phyloP scores from a whole-genome alignment of 2,888 invertebrate species.

The Sphinx pinastri region DNA sequence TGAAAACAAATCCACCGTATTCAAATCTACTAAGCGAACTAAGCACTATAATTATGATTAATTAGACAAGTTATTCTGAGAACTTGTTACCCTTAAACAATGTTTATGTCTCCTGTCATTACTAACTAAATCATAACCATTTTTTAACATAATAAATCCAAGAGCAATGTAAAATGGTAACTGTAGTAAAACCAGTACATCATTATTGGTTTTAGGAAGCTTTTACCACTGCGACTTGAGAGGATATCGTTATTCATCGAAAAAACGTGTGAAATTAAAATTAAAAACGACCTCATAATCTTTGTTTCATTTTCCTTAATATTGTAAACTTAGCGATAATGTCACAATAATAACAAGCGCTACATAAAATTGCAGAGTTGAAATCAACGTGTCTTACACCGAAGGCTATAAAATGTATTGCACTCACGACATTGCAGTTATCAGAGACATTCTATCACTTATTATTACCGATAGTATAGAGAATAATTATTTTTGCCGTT shows the following conservation, averaged over 20 bases:
- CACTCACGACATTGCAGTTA: conserved; percentile 37
- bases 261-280: too few relatives aligned
- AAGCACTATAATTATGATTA: not conserved
- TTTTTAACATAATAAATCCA: too few relatives aligned
- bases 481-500: not conserved
- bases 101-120: not conserved
- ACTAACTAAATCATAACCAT: too few relatives aligned
- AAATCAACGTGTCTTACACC: conserved; percentile 11
- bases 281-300: too few relatives aligned
- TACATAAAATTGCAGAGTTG: conserved; percentile 6
- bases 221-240: too few relatives aligned
- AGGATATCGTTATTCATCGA: too few relatives aligned
- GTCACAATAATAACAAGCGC: not conserved
- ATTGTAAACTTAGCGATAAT: not conserved
- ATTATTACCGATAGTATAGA: conserved; percentile 9
- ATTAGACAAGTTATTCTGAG: not conserved
- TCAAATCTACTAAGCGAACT: not conserved
- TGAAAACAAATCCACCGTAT: not conserved
- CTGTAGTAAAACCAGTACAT: too few relatives aligned
- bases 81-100: not conserved
- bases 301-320: not conserved
- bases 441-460: conserved; percentile 49
- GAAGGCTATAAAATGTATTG: conserved; percentile 27
- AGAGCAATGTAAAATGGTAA: too few relatives aligned
- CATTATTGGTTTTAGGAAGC: too few relatives aligned